Base-by-base conservation (phyloP, 2,888 invertebrate species). In the Agriopis marginaria region DNA sequence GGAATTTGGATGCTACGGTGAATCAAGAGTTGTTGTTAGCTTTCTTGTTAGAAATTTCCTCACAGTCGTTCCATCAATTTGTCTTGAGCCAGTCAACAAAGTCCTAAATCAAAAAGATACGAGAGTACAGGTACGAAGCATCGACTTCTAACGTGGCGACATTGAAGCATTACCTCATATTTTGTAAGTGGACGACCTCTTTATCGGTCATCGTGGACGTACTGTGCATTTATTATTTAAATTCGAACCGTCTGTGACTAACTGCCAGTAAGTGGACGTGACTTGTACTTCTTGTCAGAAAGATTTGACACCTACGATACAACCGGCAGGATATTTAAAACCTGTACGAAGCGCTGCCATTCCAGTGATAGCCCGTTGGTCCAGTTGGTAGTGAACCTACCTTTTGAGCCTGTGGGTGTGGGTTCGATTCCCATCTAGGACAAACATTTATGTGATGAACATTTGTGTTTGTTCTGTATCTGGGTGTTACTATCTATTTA, bases 121-220 rank as follows among this genome's bases (percentile, higher is more conserved):
- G 42, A 14, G 12, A 45, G 12, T 40, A 44, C 68, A 65, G 63
- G 63, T 66, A 55, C 49, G 61, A 69, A 14, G 51, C 81, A 83
- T 80, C 77, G 80, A 73, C 76, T 77, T 68, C 60, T 66, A 78
- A 79, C 64, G 72, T 75, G 74, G 66, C 77, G 85, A 86, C 88
- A 87, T 86, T 88, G 86, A 85, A 79, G 84, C 86, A 86, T 90
- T 89, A 89, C 87, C 86, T 89, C 87, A 88, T 88, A 88, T 87
- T 61, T 86, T 79, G 85, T 87, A 82, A 83, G 85, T 85, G 78
- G 81, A 79, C 81, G 88, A 88, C 87, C 89, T 81, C 81, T 85
- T 90, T 92, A 93, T 93, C 93, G 90, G 93, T 91, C 93, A 93
- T 92, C 92, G 83, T 79, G 82, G 75, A 87, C 86, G 83, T 79